A percentile compares a stretch with the other conserved stretches of the same genome.
Conservation (phyloP, 2,113 vertebrate genomes). For the Arizona elegans region DNA sequence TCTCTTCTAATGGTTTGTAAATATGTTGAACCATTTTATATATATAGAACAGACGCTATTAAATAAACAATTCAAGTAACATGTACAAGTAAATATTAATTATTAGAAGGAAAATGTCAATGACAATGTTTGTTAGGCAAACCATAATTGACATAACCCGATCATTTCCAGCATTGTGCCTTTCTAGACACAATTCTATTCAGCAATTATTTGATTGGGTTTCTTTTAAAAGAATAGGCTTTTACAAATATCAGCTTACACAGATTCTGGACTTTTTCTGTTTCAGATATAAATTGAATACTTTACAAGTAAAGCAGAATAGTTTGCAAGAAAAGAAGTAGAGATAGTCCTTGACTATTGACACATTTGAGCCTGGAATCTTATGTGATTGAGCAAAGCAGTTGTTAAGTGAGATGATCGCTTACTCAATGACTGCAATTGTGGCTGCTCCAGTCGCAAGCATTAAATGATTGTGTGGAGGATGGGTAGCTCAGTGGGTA, state of each 20-base stretch:
- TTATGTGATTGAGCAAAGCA: no score
- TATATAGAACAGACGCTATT: not conserved
- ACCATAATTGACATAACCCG: not conserved
- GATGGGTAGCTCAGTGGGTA: no score
- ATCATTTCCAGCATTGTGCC: not conserved
- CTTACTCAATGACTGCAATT: no score
- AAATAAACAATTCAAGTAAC: not conserved
- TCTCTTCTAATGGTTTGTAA: not conserved
- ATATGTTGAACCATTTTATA: not conserved
- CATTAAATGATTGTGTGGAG: no score
- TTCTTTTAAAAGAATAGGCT: not conserved
- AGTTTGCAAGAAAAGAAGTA: not conserved
- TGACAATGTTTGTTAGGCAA: not conserved
- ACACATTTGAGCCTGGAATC: no score
- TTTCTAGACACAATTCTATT: not conserved
- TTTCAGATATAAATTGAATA: not conserved
- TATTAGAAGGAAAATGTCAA: not conserved
- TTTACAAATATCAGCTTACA: not conserved
- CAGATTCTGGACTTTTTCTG: not conserved
- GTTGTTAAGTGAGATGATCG: no score
- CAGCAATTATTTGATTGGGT: not conserved
- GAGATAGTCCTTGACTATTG: no score
- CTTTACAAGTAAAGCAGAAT: not conserved
- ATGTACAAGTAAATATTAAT: not conserved
- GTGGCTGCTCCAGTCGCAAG: no score